Conservation (phyloP, 2,113 vertebrate genomes). For the Dasyornis broadbenti region DNA sequence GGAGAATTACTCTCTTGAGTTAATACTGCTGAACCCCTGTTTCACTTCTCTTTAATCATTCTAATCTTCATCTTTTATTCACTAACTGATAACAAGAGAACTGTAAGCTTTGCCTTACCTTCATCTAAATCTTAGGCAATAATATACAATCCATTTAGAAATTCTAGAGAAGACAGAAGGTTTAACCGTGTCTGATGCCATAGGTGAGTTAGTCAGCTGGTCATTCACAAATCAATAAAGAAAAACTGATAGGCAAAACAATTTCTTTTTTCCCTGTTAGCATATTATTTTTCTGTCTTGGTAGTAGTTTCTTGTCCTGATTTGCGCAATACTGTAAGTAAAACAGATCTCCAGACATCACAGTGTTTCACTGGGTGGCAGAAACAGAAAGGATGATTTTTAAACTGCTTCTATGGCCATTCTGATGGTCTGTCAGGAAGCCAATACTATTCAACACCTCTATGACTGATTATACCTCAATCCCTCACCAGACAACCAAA, state of each 20-base stretch:
- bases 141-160: not conserved
- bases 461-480: constrained; percentile 52
- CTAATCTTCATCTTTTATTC: constrained; percentile 60
- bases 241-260: not conserved
- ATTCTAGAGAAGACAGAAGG: not conserved
- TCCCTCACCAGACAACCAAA: constrained; percentile 50
- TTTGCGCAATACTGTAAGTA: not conserved
- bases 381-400: constrained; percentile 20
- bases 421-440: constrained; percentile 39
- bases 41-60: constrained; percentile 41
- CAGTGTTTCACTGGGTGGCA: not conserved
- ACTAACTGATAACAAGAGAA: constrained; percentile 28
- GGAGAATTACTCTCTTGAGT: constrained; percentile 20
- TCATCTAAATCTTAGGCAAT: not conserved
- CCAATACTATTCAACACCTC: constrained; percentile 57
- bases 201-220: not conserved
- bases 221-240: not conserved
- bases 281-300: not conserved
- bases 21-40: not conserved
- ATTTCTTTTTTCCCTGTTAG: not conserved
- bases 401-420: not conserved
- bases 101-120: not conserved
- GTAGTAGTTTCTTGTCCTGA: not conserved
- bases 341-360: not conserved
- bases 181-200: not conserved